phyloP scores from a whole-genome alignment of 2,888 invertebrate genomes.

The Erynnis tages region DNA sequence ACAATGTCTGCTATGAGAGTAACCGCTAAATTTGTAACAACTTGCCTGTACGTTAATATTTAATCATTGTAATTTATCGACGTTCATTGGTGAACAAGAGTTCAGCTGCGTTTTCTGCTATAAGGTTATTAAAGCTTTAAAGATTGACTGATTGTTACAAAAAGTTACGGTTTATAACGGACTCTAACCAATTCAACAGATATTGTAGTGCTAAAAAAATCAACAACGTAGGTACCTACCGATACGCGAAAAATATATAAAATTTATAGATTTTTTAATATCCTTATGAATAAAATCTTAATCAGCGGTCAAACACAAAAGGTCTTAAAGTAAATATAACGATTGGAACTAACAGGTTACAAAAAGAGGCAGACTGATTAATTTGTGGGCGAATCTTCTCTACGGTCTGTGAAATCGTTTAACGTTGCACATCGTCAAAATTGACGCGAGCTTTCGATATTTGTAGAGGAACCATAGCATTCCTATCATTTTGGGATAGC shows the following conservation, averaged over 20 bases:
- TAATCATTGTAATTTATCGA: not conserved
- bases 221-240: slow-evolving; percentile 37
- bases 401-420: slow-evolving; percentile 54
- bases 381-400: slow-evolving; percentile 60
- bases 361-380: slow-evolving; percentile 76
- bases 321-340: slow-evolving; percentile 57
- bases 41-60: not conserved
- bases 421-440: slow-evolving; percentile 66
- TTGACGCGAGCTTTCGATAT: slow-evolving; percentile 53
- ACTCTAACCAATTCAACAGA: not conserved
- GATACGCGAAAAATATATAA: slow-evolving; percentile 23
- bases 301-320: slow-evolving; percentile 65
- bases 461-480: slow-evolving; percentile 45
- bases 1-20: not conserved
- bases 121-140: too few species aligned
- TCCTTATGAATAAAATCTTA: slow-evolving; percentile 78
- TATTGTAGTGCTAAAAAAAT: not conserved
- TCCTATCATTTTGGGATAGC: too few species aligned
- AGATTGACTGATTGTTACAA: too few species aligned
- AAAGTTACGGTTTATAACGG: too few species aligned
- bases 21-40: slow-evolving; percentile 4
- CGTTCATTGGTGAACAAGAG: too few species aligned
- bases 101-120: too few species aligned
- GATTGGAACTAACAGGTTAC: slow-evolving; percentile 72
- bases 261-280: slow-evolving; percentile 27